phyloP scores from a whole-genome alignment of 2,797 vertebrate species.

The Dermochelys coriacea region DNA sequence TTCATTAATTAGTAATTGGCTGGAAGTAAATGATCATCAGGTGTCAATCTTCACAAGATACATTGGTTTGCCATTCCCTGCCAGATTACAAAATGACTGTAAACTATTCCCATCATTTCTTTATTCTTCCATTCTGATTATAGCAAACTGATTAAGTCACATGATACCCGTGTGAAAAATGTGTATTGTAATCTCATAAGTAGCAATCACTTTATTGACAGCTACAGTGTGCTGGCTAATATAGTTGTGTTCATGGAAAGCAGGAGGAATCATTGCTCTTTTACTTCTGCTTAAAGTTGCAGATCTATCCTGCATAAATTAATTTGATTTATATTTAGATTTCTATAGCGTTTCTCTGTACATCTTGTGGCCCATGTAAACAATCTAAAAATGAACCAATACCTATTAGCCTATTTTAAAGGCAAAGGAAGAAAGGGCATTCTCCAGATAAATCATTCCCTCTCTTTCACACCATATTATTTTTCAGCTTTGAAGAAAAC shows the following conservation, averaged over 20 bases:
- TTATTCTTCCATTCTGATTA: conserved; percentile 50
- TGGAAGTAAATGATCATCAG: conserved; percentile 76
- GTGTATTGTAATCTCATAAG: conserved; percentile 27
- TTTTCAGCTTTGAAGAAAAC: not conserved
- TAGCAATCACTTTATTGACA: not conserved
- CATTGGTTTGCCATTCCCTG: conserved; percentile 52
- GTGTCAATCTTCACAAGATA: conserved; percentile 57
- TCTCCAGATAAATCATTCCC: not conserved
- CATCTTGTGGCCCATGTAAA: not conserved
- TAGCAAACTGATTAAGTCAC: conserved; percentile 43
- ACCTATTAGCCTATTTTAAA: not conserved
- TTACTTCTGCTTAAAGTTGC: not conserved
- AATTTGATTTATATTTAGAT: not conserved
- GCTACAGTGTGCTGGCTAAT: not conserved
- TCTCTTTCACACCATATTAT: not conserved
- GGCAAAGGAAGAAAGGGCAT: not conserved
- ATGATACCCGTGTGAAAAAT: not conserved
- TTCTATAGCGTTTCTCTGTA: not conserved
- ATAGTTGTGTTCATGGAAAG: not conserved
- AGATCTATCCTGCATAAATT: not conserved
- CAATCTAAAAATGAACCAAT: not conserved
- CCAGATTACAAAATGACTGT: conserved; percentile 64
- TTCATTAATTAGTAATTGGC: conserved; percentile 78
- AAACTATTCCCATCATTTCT: conserved; percentile 49
- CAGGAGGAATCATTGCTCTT: accelerated